phyloP scores from a whole-genome alignment of 2,888 invertebrate genomes.

The Galeopsomyia nigrocyanea region DNA sequence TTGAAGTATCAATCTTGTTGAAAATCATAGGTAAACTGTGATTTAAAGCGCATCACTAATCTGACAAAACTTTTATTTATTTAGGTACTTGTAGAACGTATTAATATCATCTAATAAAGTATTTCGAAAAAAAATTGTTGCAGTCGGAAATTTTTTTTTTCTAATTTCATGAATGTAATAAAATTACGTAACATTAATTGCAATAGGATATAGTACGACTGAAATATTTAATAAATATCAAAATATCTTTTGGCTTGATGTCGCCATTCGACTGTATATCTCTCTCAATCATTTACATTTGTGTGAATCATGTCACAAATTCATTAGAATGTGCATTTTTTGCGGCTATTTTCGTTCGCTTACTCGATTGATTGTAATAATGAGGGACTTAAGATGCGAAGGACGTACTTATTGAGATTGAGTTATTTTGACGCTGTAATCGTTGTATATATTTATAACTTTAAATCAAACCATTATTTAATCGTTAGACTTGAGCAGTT shows the following conservation, averaged over 20 bases:
- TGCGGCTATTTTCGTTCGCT: slow-evolving; percentile 32
- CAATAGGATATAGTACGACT: too few species aligned
- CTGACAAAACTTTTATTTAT: background rate
- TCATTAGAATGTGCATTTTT: background rate
- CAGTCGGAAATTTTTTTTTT: background rate
- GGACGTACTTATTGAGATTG: slow-evolving; percentile 35
- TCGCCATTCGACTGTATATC: background rate
- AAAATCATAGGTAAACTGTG: too few species aligned
- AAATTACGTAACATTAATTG: too few species aligned
- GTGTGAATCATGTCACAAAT: too few species aligned
- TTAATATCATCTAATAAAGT: background rate
- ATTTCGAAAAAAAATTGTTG: background rate
- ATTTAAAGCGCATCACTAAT: too few species aligned
- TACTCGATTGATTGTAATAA: slow-evolving; percentile 11
- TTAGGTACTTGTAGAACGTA: background rate
- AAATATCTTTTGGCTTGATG: too few species aligned
- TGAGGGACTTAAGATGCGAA: slow-evolving; percentile 25
- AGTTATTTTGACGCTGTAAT: slow-evolving; percentile 17
- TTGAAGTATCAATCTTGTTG: too few species aligned
- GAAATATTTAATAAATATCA: too few species aligned
- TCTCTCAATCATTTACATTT: background rate
- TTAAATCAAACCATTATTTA: slow-evolving; percentile 16
- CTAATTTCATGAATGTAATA: too few species aligned
- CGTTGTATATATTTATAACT: slow-evolving; percentile 22
- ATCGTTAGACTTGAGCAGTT: slow-evolving; percentile 6